A percentile compares a stretch with the other conserved stretches of the same genome.
Conservation (phyloP, 2,797 vertebrate genomes). For the Peromyscus nudipes region DNA sequence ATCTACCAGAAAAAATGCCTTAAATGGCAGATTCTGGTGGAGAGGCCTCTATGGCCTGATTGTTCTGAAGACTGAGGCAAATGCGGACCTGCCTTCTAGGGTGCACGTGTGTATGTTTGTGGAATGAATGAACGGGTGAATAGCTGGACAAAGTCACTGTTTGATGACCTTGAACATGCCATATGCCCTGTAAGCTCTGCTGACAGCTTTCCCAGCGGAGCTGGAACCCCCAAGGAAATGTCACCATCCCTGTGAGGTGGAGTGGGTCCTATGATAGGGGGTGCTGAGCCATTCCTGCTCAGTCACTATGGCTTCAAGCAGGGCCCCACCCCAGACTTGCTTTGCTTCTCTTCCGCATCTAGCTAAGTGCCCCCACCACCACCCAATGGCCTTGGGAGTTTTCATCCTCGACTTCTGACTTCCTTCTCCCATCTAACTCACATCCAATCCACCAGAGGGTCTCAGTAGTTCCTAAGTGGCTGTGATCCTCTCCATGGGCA, state of each 20-base stretch:
- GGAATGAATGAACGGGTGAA: background rate
- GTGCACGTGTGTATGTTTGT: background rate
- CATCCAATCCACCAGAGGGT: background rate
- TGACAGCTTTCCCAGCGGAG: background rate
- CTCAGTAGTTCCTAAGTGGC: background rate
- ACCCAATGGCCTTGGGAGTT: too few relatives aligned
- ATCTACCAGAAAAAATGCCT: background rate
- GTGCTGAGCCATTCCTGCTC: background rate
- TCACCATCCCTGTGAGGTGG: background rate
- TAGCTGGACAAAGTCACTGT: background rate
- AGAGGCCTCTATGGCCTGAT: background rate
- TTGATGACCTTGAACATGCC: slow-evolving; percentile 16
- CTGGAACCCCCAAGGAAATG: background rate
- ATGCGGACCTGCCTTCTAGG: background rate
- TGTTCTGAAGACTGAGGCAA: background rate
- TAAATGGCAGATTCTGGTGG: background rate
- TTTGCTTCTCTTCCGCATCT: background rate
- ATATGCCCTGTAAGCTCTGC: background rate
- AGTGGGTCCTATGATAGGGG: background rate
- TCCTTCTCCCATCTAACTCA: background rate
- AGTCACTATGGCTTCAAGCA: background rate
- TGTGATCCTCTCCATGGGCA: accelerated
- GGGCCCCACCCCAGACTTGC: background rate
- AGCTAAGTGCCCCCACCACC: background rate
- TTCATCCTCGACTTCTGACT: background rate